Evolutionary conservation across 2,797 vertebrate species (phyloP).

Genomic region (Cyprinodon diabolis): DNA sequence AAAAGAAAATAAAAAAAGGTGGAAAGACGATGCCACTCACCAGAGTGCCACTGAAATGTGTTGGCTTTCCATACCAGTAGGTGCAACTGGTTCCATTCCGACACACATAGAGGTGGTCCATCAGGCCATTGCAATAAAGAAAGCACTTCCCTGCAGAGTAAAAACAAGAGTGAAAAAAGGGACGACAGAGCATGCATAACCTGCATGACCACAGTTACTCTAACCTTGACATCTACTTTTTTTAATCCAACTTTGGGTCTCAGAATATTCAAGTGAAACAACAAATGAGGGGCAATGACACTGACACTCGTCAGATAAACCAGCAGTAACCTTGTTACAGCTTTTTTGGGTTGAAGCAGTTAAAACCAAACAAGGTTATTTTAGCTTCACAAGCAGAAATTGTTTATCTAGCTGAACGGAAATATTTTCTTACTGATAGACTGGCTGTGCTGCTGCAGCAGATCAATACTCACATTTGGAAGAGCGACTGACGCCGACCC

Average conservation of each 20-base stretch:
- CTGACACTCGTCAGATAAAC: slow-evolving; percentile 42
- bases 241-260: background rate
- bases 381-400: background rate
- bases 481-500: slow-evolving; percentile 65
- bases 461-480: slow-evolving; percentile 80
- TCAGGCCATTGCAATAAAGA: slow-evolving; percentile 93
- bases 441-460: background rate
- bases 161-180: background rate
- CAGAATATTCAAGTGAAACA: background rate
- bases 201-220: background rate
- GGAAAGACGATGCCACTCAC: slow-evolving; percentile 68
- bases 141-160: slow-evolving; percentile 91
- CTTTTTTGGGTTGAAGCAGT: slow-evolving; percentile 30
- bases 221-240: background rate
- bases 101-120: slow-evolving; percentile 94
- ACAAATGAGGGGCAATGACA: slow-evolving; percentile 21
- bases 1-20: background rate
- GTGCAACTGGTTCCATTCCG: slow-evolving; percentile 85
- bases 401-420: background rate
- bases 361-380: background rate
- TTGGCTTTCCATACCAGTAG: slow-evolving; percentile 90
- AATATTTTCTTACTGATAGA: background rate
- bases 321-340: slow-evolving; percentile 18
- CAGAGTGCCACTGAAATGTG: slow-evolving; percentile 89
- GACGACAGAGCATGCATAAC: background rate